Evolutionary conservation across 35 echinoderm and acorn worm genomes (phyloP).

Genomic region (Hemicentrotus pulcherrimus): DNA sequence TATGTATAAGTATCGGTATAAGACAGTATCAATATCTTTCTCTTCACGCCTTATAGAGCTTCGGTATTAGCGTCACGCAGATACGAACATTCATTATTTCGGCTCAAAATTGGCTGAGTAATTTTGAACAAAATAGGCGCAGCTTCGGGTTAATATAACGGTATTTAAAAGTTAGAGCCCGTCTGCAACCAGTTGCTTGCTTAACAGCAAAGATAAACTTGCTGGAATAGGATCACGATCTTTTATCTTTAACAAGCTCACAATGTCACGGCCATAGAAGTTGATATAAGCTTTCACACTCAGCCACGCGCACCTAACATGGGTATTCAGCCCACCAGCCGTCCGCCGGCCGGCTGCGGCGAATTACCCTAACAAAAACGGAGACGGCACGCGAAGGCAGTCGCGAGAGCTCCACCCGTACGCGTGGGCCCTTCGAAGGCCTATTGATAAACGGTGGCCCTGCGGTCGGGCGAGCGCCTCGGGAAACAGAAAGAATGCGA

Average conservation of each 20-base stretch:
- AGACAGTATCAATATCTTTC: background rate
- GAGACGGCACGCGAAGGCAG: background rate
- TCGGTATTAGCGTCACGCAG: background rate
- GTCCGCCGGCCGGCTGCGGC: background rate
- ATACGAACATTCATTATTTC: background rate
- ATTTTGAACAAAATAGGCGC: background rate
- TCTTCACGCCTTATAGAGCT: background rate
- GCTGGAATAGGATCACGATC: background rate
- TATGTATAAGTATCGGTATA: no score
- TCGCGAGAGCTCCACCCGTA: background rate
- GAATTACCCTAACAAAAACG: constrained; percentile 5
- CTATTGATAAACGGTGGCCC: background rate
- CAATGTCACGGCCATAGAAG: background rate
- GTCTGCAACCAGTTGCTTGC: constrained; percentile 14
- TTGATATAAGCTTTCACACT: background rate
- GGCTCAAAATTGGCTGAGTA: background rate
- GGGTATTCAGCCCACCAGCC: background rate
- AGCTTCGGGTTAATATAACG: constrained; percentile 1
- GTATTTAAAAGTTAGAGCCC: background rate
- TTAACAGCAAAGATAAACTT: background rate
- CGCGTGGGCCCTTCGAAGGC: background rate
- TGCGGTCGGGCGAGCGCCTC: background rate
- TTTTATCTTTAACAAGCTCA: background rate
- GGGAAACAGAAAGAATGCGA: background rate
- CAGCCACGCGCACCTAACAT: constrained; percentile 6